Conservation (phyloP, 2,797 vertebrate species). For the Lepilemur septentrionalis region DNA sequence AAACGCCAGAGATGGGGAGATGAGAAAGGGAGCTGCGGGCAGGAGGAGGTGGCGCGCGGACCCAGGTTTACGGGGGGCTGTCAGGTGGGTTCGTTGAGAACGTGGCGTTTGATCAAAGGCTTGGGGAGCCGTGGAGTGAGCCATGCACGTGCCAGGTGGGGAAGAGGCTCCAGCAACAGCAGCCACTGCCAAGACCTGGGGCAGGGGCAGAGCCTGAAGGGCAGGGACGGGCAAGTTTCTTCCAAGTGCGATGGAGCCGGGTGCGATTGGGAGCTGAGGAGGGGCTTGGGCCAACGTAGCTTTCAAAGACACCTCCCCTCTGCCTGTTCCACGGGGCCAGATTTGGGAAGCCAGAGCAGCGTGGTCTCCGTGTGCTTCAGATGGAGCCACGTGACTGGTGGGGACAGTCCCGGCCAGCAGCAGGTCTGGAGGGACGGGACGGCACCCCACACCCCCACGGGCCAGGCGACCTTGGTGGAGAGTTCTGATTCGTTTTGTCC, state of each 20-base stretch:
- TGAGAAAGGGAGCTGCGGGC: conserved; percentile 86
- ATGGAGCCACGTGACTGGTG: background rate
- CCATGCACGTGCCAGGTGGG: accelerated
- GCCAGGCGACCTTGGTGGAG: background rate
- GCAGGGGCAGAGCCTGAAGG: accelerated
- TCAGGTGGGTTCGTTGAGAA: background rate
- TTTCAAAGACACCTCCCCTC: background rate
- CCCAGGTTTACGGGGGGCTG: background rate
- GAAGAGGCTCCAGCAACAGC: background rate
- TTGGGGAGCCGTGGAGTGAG: background rate
- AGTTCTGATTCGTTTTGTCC: background rate
- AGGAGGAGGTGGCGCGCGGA: accelerated
- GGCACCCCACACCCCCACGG: accelerated
- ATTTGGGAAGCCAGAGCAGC: background rate
- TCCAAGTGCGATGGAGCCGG: background rate
- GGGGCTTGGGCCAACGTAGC: background rate
- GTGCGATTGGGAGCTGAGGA: background rate
- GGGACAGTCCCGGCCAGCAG: background rate
- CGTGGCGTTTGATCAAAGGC: background rate
- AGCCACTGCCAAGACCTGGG: accelerated
- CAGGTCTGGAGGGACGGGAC: accelerated
- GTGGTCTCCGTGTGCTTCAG: accelerated
- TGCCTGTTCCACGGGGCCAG: background rate
- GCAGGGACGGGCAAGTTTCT: accelerated
- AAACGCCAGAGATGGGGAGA: background rate